Conservation (phyloP, 1,140 invertebrate genomes). For the Lordiphosa clarofinis region DNA sequence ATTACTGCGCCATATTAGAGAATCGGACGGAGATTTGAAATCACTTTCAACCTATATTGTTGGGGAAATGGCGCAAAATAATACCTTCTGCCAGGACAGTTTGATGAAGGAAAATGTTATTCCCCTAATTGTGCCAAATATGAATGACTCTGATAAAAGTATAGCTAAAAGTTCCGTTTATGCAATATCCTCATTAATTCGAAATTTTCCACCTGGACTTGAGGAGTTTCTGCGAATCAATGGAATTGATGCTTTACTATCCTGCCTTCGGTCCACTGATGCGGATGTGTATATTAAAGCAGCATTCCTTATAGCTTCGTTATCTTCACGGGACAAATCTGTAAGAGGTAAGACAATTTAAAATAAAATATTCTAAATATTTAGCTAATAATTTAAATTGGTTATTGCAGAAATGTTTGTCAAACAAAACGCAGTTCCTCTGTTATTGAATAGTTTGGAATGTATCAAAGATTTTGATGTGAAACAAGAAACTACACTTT, state of each 20-base stretch:
- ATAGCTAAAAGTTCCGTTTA: conserved; percentile 47
- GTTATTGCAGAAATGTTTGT: conserved; percentile 35
- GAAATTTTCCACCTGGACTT: conserved; percentile 48
- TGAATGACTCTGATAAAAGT: conserved; percentile 34
- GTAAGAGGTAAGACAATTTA: conserved; percentile 28
- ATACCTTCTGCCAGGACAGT: conserved; percentile 50
- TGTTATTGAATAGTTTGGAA: conserved; percentile 32
- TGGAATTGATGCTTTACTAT: conserved; percentile 27
- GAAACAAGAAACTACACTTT: conserved; percentile 47
- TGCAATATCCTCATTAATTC: conserved; percentile 51
- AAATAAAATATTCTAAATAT: not conserved
- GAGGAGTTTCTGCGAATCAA: conserved; percentile 39
- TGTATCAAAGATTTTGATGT: conserved; percentile 40
- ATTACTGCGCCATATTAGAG: conserved; percentile 25
- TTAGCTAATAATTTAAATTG: not conserved
- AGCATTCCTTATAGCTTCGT: conserved; percentile 52
- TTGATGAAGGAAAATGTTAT: conserved; percentile 38
- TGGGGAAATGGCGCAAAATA: conserved; percentile 58
- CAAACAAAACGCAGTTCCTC: conserved; percentile 30
- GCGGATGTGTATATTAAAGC: conserved; percentile 47
- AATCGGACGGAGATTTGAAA: conserved; percentile 19
- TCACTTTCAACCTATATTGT: conserved; percentile 38
- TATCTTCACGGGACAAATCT: conserved; percentile 28
- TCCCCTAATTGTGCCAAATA: conserved; percentile 32
- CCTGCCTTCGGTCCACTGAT: conserved; percentile 32